Conservation (phyloP, 1,140 invertebrate species). For the Papilio polytes region DNA sequence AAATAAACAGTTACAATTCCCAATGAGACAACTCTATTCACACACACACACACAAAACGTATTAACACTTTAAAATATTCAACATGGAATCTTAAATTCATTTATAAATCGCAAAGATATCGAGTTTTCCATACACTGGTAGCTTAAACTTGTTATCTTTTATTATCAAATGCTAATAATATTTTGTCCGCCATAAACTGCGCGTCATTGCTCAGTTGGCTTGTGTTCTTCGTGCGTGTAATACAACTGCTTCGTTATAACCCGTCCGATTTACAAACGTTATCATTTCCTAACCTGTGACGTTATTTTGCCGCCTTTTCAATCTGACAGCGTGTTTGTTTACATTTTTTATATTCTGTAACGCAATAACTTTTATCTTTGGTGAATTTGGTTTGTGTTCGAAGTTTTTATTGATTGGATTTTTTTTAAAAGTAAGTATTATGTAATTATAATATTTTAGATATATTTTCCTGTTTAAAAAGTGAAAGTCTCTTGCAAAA, state of each 20-base stretch:
- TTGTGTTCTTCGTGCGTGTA: not conserved
- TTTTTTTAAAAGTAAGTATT: not conserved
- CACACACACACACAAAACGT: not conserved
- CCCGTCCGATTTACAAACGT: not conserved
- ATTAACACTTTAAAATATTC: not conserved
- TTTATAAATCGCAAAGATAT: not conserved
- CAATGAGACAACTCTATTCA: not conserved
- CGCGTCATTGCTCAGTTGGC: not conserved
- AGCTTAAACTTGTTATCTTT: conserved; percentile 18
- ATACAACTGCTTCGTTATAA: not conserved
- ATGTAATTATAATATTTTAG: not conserved
- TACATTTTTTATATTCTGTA: conserved; percentile 1
- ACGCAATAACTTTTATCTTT: not conserved
- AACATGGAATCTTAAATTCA: not conserved
- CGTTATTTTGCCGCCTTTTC: conserved; percentile 6
- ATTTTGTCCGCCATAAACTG: not conserved
- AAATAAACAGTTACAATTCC: too few relatives aligned
- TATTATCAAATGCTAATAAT: conserved; percentile 23
- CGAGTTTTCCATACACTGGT: not conserved
- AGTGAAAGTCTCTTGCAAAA: not conserved
- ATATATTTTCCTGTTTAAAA: not conserved
- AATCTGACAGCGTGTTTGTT: conserved; percentile 6
- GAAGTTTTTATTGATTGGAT: not conserved
- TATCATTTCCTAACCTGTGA: not conserved
- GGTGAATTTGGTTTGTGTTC: not conserved